These are phyloP conservation scores for Catharus bicknelli DNA, from an alignment of 2,113 vertebrate species.

Conservation along the genomic window DNA sequence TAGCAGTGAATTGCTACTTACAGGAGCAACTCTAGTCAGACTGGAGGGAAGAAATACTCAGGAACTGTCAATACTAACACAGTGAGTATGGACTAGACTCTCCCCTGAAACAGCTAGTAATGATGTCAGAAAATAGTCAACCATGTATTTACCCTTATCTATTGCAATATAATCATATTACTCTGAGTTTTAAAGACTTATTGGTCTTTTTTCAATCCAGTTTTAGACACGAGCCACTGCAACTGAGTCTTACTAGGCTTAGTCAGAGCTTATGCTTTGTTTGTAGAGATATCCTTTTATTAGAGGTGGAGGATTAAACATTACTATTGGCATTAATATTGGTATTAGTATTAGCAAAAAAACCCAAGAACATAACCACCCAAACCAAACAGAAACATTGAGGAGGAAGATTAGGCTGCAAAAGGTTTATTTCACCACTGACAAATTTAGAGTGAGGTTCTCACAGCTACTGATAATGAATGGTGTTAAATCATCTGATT, in stretches of 20 bases:
- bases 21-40: not conserved
- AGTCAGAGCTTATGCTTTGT: not conserved
- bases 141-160: not conserved
- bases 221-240: not conserved
- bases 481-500: not conserved
- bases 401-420: not conserved
- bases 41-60: not conserved
- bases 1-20: not conserved
- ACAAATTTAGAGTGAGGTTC: not conserved
- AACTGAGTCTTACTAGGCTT: not conserved
- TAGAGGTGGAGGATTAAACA: not conserved
- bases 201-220: not conserved
- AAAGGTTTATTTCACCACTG: not conserved
- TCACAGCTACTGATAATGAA: not conserved
- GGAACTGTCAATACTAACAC: not conserved
- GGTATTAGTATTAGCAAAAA: not conserved
- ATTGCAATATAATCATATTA: not conserved
- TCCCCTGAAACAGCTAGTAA: not conserved
- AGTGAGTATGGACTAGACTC: not conserved
- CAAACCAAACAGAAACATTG: not conserved
- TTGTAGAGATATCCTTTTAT: constrained; percentile 12
- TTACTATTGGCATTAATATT: not conserved
- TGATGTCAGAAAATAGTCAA: not conserved
- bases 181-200: not conserved
- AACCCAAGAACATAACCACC: fast-evolving